Evolutionary conservation across 2,888 invertebrate genomes (phyloP), one percentile per base, ranked within the genome.

Genomic region (Leptarthrus brevirostris): DNA sequence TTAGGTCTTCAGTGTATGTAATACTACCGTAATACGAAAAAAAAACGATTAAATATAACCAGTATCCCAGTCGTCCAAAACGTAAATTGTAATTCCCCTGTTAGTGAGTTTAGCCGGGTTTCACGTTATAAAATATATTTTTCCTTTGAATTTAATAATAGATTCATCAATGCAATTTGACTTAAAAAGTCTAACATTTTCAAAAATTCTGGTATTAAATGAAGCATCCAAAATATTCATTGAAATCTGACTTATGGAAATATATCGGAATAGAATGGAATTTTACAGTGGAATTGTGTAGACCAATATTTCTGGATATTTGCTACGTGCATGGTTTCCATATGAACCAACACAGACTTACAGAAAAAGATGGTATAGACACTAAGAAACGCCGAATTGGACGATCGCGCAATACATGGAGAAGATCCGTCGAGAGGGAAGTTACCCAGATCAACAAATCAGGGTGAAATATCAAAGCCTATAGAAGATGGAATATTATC

Each of bases 71-170:
- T 58, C 14, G 3, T 34, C 36, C 18, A 58, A 36, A 18, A 40
- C 58, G n/a, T 58, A 58, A 18, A 58, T 58, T 6, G 36, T 3
- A 6, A 34, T 36, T 22, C 58, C 36, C 34, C 58, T 36, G 12
- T 58, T 58, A 6, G 16, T 58, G 16, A n/a, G 58, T 40, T 58
- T 58, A 18, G 20, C n/a, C 2, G 14, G 36, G 20, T 58, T 34
- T 16, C 16, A 36, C 10, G 58, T 58, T 34, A 58, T 58, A 16
- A 58, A 58, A 36, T 4, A 2, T 58, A 58, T 34, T 58, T 24
- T 30, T 18, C 36, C 36, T 36, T 58, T 58, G 36, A 58, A 58
- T 58, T 58, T 58, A 6, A 58, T 36, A 18, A 58, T 20, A 12
- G 58, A 58, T 30, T 58, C 58, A 58, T 58, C 58, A 16, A 58